Conservation (phyloP, 2,797 vertebrate genomes). For the Dipus sagitta region DNA sequence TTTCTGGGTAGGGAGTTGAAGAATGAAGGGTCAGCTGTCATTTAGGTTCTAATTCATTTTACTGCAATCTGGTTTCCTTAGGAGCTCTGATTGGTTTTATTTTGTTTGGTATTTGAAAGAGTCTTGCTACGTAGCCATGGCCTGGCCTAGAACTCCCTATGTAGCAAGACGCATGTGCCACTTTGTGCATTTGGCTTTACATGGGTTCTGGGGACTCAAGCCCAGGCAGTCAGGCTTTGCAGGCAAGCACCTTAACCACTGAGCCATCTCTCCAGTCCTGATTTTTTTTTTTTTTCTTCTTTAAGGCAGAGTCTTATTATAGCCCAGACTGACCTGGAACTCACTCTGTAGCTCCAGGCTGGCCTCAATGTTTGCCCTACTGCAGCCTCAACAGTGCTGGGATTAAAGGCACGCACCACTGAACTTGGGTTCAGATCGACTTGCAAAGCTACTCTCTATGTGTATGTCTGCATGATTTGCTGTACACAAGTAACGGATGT, state of each 20-base stretch:
- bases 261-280: no score
- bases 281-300: no score
- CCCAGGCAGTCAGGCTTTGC: no score
- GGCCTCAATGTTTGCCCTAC: no score
- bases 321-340: no score
- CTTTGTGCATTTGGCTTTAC: no score
- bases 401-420: no score
- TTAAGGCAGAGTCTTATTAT: no score
- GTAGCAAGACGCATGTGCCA: background rate
- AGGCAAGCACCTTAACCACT: no score
- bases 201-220: no score
- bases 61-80: slow-evolving; percentile 7
- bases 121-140: background rate
- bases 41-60: slow-evolving; percentile 12
- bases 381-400: no score
- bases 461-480: background rate
- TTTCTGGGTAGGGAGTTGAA: slow-evolving; percentile 9
- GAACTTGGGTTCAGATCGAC: background rate
- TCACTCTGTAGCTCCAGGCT: no score
- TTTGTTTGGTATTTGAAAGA: background rate
- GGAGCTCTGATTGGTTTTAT: background rate
- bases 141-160: background rate
- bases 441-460: slow-evolving; percentile 21
- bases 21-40: background rate
- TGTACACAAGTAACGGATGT: background rate